phyloP scores from a whole-genome alignment of 2,888 invertebrate species.

The Drosophila robusta region DNA sequence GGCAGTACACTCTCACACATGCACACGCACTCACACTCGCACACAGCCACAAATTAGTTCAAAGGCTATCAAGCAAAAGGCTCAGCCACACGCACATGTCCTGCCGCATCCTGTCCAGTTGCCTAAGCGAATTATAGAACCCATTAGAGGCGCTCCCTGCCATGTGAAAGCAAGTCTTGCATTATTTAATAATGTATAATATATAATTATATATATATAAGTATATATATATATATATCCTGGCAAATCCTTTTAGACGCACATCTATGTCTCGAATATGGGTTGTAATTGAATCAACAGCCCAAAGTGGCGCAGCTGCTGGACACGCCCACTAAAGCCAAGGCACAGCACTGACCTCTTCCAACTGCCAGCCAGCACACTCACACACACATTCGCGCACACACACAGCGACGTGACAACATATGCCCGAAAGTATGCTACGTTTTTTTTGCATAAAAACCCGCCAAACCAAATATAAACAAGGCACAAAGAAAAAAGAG shows the following conservation, averaged over 20 bases:
- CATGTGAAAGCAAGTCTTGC: constrained; percentile 46
- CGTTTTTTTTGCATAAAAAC: constrained; percentile 61
- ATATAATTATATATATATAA: background rate
- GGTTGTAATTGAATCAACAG: constrained; percentile 70
- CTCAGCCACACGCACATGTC: constrained; percentile 30
- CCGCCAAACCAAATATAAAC: constrained; percentile 59
- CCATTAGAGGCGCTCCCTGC: constrained; percentile 56
- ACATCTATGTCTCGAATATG: constrained; percentile 32
- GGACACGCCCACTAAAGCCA: constrained; percentile 29
- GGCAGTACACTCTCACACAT: constrained; percentile 4
- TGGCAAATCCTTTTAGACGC: constrained; percentile 70
- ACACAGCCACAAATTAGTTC: constrained; percentile 66
- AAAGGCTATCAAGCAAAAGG: constrained; percentile 54
- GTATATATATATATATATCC: background rate
- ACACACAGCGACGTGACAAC: constrained; percentile 32
- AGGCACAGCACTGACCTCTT: constrained; percentile 54
- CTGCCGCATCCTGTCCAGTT: constrained; percentile 6
- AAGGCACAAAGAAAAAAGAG: constrained; percentile 19
- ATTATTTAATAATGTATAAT: constrained; percentile 65
- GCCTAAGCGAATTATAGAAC: constrained; percentile 68
- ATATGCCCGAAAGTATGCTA: constrained; percentile 62
- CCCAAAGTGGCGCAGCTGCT: constrained; percentile 23
- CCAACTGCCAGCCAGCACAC: constrained; percentile 25
- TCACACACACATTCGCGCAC: constrained; percentile 11
- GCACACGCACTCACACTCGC: constrained; percentile 1